phyloP scores from a whole-genome alignment of 2,888 invertebrate species.

The Drosophila paucipuncta region DNA sequence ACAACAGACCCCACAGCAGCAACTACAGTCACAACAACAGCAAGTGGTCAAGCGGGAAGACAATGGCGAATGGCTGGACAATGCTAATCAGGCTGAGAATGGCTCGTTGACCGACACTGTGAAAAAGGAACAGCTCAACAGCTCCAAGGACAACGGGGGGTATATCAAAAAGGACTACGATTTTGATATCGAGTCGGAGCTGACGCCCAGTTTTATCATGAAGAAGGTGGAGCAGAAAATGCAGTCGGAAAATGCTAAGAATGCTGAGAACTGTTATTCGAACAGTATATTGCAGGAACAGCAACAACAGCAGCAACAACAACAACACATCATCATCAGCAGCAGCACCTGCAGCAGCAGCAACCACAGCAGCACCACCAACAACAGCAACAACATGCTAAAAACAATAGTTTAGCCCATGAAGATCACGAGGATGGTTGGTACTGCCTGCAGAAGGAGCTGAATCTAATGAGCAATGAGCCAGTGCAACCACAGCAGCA shows the following conservation, averaged over 20 bases:
- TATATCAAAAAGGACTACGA: conserved; percentile 83
- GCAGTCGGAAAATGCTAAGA: conserved; percentile 24
- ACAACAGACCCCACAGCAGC: conserved; percentile 27
- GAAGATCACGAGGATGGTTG: conserved; percentile 88
- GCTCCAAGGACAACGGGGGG: conserved; percentile 23
- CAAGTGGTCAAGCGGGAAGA: conserved; percentile 57
- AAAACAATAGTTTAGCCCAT: conserved; percentile 41
- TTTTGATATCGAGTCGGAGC: conserved; percentile 85
- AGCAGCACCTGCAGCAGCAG: conserved; percentile 24
- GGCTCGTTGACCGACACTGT: conserved; percentile 49
- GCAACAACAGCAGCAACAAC: conserved; percentile 31
- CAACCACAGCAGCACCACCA: conserved; percentile 33
- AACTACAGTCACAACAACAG: conserved; percentile 21
- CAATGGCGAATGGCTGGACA: conserved; percentile 48
- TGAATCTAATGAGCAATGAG: conserved; percentile 85
- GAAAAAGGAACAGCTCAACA: conserved; percentile 41
- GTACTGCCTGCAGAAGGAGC: conserved; percentile 89
- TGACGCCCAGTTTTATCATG: conserved; percentile 85
- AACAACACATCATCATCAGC: conserved; percentile 35
- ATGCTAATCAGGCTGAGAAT: conserved; percentile 36
- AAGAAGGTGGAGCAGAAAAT: conserved; percentile 83
- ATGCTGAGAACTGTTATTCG: conserved; percentile 34
- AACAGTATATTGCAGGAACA: conserved; percentile 38
- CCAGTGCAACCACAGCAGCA: conserved; percentile 52
- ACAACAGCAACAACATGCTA: conserved; percentile 47